Evolutionary conservation across 2,113 vertebrate genomes (phyloP), one percentile per base, ranked within the genome.

Genomic region (Pionites leucogaster): DNA sequence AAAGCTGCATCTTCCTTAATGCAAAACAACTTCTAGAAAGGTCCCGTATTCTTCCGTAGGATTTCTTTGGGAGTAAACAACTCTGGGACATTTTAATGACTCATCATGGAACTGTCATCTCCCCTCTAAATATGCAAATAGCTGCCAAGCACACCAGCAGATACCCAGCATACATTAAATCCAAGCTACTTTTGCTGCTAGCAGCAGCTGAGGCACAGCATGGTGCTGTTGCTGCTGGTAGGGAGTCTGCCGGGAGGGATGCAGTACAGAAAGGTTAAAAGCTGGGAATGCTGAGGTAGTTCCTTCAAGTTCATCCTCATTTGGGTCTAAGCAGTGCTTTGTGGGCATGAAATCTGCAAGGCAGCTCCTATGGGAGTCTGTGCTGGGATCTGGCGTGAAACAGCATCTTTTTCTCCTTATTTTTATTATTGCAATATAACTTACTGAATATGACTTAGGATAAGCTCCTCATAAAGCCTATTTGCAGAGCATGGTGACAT

Each of bases 181-280:
- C 79, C 17, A 29, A 11, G 10, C 25, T 50, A n/a, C 50, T 55
- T 88, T 47, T 59, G 52, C 41, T 11, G 59, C 63, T 29, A 4
- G 65, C 71, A 59, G 57, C n/a, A 17, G 74, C 85, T 47, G 68
- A n/a, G 53, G 46, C 22, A 6, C 1, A 9, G 33, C 0, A 0
- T 1, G 28, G n/a, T 12, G 57, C 57, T 2, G 0, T 13, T 0
- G 0, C 69, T 35, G 29, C 55, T 28, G 14, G 4, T 4, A 10
- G 9, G 80, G 63, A 42, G 4, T 5, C n/a, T 0, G 4, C 46
- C 39, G 39, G 2, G 46, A 62, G 41, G 37, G 70, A 55, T 46
- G 33, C 6, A 12, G 19, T 0, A 9, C n/a, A 4, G 2, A 2
- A 10, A 52, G 39, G 33, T 39, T 23, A 29, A 80, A 69, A 82